Conservation (phyloP, 1,140 invertebrate genomes). For the Hydropsyche tenuis region DNA sequence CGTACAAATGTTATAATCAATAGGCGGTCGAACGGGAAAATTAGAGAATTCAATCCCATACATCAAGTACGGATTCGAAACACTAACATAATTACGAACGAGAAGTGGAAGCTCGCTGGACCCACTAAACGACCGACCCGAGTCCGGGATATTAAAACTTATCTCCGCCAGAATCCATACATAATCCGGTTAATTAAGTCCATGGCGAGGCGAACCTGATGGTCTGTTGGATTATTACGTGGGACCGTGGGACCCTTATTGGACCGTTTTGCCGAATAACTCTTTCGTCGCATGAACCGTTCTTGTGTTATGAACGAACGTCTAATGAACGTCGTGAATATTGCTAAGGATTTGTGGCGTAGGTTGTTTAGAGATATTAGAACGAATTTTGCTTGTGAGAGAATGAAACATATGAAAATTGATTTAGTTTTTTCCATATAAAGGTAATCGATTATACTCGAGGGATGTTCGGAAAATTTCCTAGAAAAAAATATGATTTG, state of each 20-base stretch:
- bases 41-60: slow-evolving; percentile 27
- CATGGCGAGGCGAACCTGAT: slow-evolving; percentile 1
- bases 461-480: too few species aligned
- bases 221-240: neutral
- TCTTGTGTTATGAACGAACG: too few species aligned
- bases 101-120: slow-evolving; percentile 4
- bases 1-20: too few species aligned
- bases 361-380: too few species aligned
- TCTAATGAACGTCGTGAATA: too few species aligned
- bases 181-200: slow-evolving; percentile 41
- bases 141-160: slow-evolving; percentile 40
- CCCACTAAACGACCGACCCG: slow-evolving; percentile 31
- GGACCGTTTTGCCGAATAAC: neutral
- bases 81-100: slow-evolving; percentile 35
- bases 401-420: too few species aligned
- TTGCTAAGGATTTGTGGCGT: too few species aligned
- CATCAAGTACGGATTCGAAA: slow-evolving; percentile 4
- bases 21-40: neutral
- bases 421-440: too few species aligned
- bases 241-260: neutral
- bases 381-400: too few species aligned
- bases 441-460: too few species aligned
- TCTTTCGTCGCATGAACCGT: too few species aligned
- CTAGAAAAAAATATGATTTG: too few species aligned
- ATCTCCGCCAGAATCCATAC: slow-evolving; percentile 32